Evolutionary conservation across 2,888 invertebrate species (phyloP), one percentile per base, ranked within the genome.

Genomic region (Rhorus exstirpatorius): DNA sequence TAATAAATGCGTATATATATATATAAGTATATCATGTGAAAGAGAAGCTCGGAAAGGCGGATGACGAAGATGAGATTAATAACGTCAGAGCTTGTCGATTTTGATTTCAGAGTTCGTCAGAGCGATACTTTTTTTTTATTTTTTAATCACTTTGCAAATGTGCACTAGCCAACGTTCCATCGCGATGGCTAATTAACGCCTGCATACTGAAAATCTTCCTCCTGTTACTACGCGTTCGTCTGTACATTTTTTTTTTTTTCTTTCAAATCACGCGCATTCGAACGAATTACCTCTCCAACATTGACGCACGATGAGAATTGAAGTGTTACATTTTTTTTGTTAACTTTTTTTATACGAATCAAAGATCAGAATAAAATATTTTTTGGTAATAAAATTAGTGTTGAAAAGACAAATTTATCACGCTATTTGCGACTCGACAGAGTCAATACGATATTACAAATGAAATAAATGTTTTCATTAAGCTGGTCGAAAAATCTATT

Each of bases 161-260:
- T 26, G 26, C n/a, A n/a, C n/a, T n/a, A 41, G 35, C 31, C n/a
- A 31, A n/a, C 10, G 44, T 21, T 24, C 17, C 46, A 46, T 44
- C 19, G 44, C 19, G 44, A 12, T 44, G 65, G 49, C 19, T 75
- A 75, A 75, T 75, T 26, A 24, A 38, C 72, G 14, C 14, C 55
- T 41, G 19, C 41, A 51, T 51, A 7, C 63, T 21, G 17, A 26
- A 67, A 49, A 61, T 61, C 24, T 55, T 58, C 31, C 44, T 63
- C 51, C 17, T 24, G 26, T 51, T 31, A 31, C 61, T 51, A 41
- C 58, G 51, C 49, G 14, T 38, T 41, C 51, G 6, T 46, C 14
- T 55, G 12, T 19, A 31, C 24, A 17, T 14, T 26, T 3, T 49
- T 67, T 67, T 60, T 67, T 60, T 46, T 53, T 61, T 55, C 44